Evolutionary conservation across 1,140 invertebrate genomes (phyloP).

Genomic region (Pogonognathellus flavescens): DNA sequence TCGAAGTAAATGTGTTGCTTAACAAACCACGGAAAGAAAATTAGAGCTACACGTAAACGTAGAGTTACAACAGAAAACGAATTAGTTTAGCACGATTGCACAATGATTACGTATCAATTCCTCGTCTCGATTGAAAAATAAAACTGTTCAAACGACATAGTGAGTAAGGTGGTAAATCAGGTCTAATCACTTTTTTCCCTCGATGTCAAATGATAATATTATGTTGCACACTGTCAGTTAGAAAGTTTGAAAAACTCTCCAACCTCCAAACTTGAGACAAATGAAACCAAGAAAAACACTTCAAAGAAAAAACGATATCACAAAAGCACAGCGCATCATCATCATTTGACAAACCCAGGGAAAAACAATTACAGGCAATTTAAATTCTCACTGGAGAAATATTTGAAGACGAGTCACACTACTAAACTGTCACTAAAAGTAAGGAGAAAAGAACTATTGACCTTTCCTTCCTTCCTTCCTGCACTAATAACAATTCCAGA

Average conservation of each 20-base stretch:
- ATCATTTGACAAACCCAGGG: slow-evolving; percentile 21
- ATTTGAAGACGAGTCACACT: background rate
- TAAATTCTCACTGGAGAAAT: background rate
- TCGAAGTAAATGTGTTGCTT: slow-evolving; percentile 1
- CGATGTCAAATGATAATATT: slow-evolving; percentile 19
- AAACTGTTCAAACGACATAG: background rate
- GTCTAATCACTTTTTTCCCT: background rate
- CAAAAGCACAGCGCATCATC: background rate
- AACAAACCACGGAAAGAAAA: background rate
- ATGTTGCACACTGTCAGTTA: background rate
- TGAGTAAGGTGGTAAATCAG: background rate
- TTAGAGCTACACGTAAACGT: background rate
- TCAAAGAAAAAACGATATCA: background rate
- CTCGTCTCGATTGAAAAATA: background rate
- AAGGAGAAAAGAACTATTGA: background rate
- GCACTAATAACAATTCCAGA: too few relatives aligned
- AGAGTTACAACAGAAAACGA: background rate
- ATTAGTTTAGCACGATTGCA: slow-evolving; percentile 20
- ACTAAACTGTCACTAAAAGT: background rate
- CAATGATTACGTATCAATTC: background rate
- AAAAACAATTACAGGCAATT: background rate
- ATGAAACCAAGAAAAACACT: background rate
- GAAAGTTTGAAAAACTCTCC: background rate
- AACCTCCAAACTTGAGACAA: background rate
- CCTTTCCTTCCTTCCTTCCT: background rate